Base-by-base conservation (phyloP, 2,888 invertebrate species). In the Timema podura region DNA sequence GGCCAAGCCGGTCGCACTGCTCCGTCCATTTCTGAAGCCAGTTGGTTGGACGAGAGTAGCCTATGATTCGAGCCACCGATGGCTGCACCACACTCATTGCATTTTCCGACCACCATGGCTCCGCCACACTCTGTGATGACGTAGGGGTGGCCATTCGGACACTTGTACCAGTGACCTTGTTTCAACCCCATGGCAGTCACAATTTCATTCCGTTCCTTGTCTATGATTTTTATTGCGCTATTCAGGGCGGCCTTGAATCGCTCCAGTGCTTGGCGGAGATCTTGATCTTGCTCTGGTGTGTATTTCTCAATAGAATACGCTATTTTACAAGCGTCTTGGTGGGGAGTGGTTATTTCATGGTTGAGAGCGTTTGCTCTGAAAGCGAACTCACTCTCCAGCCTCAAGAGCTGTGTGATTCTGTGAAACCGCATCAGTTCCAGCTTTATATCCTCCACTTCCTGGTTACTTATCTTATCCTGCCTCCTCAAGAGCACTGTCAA, bases 91-190 rank as follows among this genome's bases (percentile, higher is more conserved):
- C 90, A 90, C 71, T 88, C 89, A 0, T 79, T 78, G 76, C 90
- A 90, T 54, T 70, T 81, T 1, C 83, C 76, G 61, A 77, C 76
- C 76, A 81, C 73, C 82, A 81, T 86, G 0, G 90, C 89, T 7
- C 89, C 88, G 6, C 90, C 90, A 77, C 91, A 91, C 5, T 88
- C 87, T 0, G 83, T 85, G 72, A 91, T 89, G 48, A 84, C 85
- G 78, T 90, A 91, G 49, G 82, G 77, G 78, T 91, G 91, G 0
- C 89, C 89, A 75, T 90, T 89, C 0, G 86, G 87, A 79, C 91
- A 91, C 78, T 87, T 87, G 79, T 82, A 91, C 91, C 91, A 91
- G 76, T 87, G 87, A 0, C 90, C 90, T 65, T 83, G 81, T 64
- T 77, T 80, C 48, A 87, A 76, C 0, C 83, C 84, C 74, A 89